Percentiles rank a stretch among this genome's conserved stretches.
Conservation (phyloP, 2,113 vertebrate species). For the Osmerus eperlanus region DNA sequence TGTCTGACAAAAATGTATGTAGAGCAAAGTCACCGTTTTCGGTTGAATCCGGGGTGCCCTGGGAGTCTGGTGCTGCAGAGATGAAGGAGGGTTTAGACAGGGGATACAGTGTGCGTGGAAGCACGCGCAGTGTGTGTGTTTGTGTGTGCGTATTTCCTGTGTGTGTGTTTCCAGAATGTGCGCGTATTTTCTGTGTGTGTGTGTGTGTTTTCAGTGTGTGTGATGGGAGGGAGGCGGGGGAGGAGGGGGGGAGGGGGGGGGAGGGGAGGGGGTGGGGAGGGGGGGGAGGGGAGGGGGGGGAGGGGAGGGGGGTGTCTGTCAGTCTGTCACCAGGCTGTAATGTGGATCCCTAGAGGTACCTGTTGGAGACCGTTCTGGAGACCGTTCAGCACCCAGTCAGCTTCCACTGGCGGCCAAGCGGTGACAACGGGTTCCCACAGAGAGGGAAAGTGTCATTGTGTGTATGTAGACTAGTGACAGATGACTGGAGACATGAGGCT, state of each 20-base stretch:
- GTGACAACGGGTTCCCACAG: conserved; percentile 73
- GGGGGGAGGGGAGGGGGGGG: no score
- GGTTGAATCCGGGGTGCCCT: conserved; percentile 68
- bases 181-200: neutral
- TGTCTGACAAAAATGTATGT: conserved; percentile 61
- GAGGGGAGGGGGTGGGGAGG: no score
- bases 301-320: conserved; percentile 54
- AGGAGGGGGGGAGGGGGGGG: no score
- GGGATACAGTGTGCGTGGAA: conserved; percentile 13
- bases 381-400: conserved; percentile 71
- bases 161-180: neutral
- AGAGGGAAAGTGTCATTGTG: conserved; percentile 75
- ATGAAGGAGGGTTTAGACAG: conserved; percentile 50
- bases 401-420: conserved; percentile 68
- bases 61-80: conserved; percentile 60
- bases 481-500: conserved; percentile 77
- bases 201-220: no score
- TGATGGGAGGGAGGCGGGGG: no score
- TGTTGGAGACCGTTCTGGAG: conserved; percentile 73
- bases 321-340: conserved; percentile 75
- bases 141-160: neutral
- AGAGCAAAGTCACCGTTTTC: conserved; percentile 70
- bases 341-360: conserved; percentile 75
- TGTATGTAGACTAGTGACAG: conserved; percentile 78
- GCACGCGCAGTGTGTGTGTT: conserved; percentile 23